Percentiles rank a stretch among this genome's conserved stretches.
These are phyloP conservation scores for Dicrurus megarhynchus DNA, from an alignment of 2,113 vertebrate species.

Conservation along the genomic window DNA sequence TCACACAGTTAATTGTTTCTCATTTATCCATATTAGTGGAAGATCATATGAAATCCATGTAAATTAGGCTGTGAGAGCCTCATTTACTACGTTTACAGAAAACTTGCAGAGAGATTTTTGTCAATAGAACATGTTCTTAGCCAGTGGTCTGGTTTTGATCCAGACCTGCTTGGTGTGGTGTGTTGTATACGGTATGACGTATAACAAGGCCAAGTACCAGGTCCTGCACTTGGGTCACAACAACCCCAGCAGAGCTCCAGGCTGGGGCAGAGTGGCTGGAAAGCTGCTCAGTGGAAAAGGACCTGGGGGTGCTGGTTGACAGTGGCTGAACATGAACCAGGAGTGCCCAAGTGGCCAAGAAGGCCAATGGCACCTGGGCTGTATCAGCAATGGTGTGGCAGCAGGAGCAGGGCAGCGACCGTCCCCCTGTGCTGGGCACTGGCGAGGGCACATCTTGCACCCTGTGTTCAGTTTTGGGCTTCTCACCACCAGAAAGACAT, in stretches of 20 bases:
- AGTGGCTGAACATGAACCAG: neutral
- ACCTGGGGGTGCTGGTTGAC: accelerated
- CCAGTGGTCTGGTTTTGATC: neutral
- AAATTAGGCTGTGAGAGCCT: neutral
- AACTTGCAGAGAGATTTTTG: neutral
- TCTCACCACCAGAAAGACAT: accelerated
- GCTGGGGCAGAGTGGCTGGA: neutral
- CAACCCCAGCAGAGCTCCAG: neutral
- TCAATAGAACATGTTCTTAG: neutral
- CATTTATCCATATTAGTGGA: slow-evolving; percentile 17
- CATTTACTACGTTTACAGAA: neutral
- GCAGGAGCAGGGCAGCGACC: neutral
- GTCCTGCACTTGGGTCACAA: neutral
- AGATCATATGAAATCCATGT: neutral
- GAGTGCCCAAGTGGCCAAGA: neutral
- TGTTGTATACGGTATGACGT: accelerated
- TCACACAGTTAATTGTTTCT: neutral
- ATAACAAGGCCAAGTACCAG: neutral
- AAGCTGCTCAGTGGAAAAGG: neutral
- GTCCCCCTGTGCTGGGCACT: neutral
- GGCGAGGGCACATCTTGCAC: accelerated
- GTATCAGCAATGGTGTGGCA: neutral
- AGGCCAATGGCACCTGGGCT: neutral
- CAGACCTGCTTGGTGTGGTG: neutral
- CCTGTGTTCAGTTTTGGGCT: neutral